Percentiles rank a stretch among this genome's conserved stretches.
Conservation (phyloP, 2,888 invertebrate genomes). For the Nomada goodeniana region DNA sequence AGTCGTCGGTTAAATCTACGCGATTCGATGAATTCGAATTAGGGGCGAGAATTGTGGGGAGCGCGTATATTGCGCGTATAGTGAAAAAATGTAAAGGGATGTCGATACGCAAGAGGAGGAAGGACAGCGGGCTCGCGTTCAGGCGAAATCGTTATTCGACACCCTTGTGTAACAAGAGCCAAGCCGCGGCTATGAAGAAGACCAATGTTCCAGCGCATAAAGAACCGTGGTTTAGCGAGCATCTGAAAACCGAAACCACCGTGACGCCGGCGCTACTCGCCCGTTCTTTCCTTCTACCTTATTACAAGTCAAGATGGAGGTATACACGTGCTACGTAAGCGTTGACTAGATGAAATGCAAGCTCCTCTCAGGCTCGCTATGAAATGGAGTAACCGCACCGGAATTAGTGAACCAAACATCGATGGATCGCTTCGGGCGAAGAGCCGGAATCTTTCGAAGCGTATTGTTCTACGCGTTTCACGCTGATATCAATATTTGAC, state of each 20-base stretch:
- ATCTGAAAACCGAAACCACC: constrained; percentile 63
- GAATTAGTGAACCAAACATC: neutral
- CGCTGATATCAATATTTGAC: no score
- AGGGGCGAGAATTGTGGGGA: neutral
- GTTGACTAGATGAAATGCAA: no score
- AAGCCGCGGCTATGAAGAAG: constrained; percentile 65
- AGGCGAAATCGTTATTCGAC: constrained; percentile 73
- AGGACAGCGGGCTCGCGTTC: constrained; percentile 35
- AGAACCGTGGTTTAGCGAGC: constrained; percentile 43
- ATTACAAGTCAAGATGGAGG: neutral
- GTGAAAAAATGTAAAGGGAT: neutral
- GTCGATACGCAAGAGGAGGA: constrained; percentile 8
- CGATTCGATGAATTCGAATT: constrained; percentile 21
- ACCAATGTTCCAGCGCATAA: constrained; percentile 53
- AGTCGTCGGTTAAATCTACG: neutral
- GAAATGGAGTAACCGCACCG: no score
- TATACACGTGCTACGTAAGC: no score
- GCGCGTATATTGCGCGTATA: neutral
- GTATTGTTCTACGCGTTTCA: no score
- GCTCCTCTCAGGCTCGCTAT: no score
- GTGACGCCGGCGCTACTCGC: constrained; percentile 63
- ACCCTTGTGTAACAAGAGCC: constrained; percentile 77
- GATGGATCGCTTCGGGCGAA: neutral
- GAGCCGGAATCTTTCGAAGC: no score
- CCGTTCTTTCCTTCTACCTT: constrained; percentile 9